These are phyloP conservation scores for Columba livia DNA, from an alignment of 2,113 vertebrate species.

Conservation along the genomic window DNA sequence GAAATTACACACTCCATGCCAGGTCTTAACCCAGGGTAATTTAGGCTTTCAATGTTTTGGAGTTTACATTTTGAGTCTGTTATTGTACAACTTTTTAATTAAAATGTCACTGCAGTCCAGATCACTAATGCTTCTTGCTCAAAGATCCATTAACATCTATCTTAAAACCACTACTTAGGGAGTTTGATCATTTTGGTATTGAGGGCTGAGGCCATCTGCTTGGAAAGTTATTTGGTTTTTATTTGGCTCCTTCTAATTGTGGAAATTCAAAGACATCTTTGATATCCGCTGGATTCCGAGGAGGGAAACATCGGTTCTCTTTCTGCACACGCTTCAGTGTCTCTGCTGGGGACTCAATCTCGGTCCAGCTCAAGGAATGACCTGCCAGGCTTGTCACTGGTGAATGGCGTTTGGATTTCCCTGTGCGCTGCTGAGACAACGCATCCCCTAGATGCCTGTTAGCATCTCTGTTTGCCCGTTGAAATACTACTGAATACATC, in stretches of 20 bases:
- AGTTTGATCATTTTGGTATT: slow-evolving; percentile 12
- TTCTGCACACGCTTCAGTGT: not conserved
- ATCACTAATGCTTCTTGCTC: slow-evolving; percentile 14
- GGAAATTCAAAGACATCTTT: slow-evolving; percentile 53
- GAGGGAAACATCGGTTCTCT: slow-evolving; percentile 9
- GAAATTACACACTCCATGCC: slow-evolving; percentile 63
- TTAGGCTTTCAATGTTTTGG: slow-evolving; percentile 58
- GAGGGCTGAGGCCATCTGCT: slow-evolving; percentile 21
- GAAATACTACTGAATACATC: not conserved
- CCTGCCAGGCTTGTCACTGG: not conserved
- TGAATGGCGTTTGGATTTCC: not conserved
- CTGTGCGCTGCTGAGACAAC: not conserved
- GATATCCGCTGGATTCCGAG: slow-evolving; percentile 42
- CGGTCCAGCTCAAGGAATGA: not conserved
- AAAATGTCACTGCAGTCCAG: slow-evolving; percentile 23
- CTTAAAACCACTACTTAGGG: slow-evolving; percentile 13
- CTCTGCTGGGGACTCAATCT: not conserved
- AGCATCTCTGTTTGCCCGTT: not conserved
- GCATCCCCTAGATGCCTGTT: not conserved
- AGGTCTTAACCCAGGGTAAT: slow-evolving; percentile 70
- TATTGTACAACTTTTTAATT: slow-evolving; percentile 67
- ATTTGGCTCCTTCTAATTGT: slow-evolving; percentile 57
- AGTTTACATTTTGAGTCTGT: slow-evolving; percentile 60
- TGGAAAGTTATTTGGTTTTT: slow-evolving; percentile 34
- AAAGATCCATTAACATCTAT: slow-evolving; percentile 11